Evolutionary conservation across 2,888 invertebrate genomes (phyloP), one percentile per base, ranked within the genome.

Genomic region (Cataglyphis cursor): DNA sequence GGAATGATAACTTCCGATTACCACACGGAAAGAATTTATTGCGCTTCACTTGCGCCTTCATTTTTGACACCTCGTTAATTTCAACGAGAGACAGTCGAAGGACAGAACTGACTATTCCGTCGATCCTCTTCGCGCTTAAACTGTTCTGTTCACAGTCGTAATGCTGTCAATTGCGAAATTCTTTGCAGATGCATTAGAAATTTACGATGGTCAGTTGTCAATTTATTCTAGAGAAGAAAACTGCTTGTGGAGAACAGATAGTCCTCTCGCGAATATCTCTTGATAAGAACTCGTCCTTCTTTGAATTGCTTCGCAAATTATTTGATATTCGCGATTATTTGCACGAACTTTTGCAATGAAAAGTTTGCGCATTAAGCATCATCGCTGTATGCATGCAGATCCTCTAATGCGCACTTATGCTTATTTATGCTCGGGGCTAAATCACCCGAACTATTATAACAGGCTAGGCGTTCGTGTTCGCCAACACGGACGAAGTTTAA

Each of bases 321-420:
- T 48, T 59, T 21, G 76, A 82, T 76, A 48, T 59, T 21, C 35
- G 65, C 54, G 68, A 84, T 62, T 84, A 68, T 84, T 78, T 78
- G 76, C 44, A 78, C 84, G 85, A 88, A 91, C 74, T 90, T 91
- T 85, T 76, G 83, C 82, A 83, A 81, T 73, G 88, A 76, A 85
- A 91, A 91, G 88, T 91, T 91, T 72, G 66, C 59, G 66, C 85
- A 87, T 90, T 89, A 91, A 89, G 64, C 87, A 86, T 68, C 31
- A 41, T 21, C 21, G 84, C 24, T 76, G 68, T 62, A 81, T 18
- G 80, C 73, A 64, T 82, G 78, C 84, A 76, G 81, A 74, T 85
- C 73, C 81, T 82, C 68, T 80, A 85, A 86, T 80, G 86, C 66
- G 81, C 85, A 81, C 85, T 84, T 85, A 65, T 82, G 81, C 66